Percentiles rank a stretch among this genome's conserved stretches.
These are phyloP conservation scores for Antheraea pernyi DNA, from an alignment of 1,140 invertebrate genomes.

Conservation along the genomic window DNA sequence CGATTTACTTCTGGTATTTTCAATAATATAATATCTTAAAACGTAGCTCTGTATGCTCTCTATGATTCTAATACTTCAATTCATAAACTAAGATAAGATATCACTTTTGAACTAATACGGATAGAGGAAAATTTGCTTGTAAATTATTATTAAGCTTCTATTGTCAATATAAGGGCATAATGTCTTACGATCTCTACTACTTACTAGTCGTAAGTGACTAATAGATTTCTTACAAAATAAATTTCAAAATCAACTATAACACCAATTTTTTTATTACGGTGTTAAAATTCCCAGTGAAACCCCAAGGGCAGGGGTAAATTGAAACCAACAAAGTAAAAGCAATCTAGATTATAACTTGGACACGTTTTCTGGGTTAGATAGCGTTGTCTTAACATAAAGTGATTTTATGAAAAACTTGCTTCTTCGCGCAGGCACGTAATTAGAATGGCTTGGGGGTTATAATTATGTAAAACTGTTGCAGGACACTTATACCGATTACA, in stretches of 20 bases:
- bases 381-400: constrained; percentile 21
- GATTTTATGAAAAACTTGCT: constrained; percentile 25
- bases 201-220: neutral
- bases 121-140: no score
- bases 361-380: constrained; percentile 22
- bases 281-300: neutral
- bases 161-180: no score
- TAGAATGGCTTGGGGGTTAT: neutral
- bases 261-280: neutral
- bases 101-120: no score
- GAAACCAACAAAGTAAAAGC: constrained; percentile 23
- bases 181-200: no score
- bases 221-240: neutral
- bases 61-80: no score
- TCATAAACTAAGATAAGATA: no score
- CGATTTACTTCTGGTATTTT: no score
- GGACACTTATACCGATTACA: no score
- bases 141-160: no score
- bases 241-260: neutral
- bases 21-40: no score
- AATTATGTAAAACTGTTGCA: neutral
- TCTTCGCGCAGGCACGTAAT: neutral
- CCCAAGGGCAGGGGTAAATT: constrained; percentile 8
- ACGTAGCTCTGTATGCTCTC: no score
- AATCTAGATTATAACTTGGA: constrained; percentile 21